A percentile compares a stretch with the other conserved stretches of the same genome.
These are phyloP conservation scores for Heliconius melpomene DNA, from an alignment of 1,140 invertebrate species.

Conservation along the genomic window DNA sequence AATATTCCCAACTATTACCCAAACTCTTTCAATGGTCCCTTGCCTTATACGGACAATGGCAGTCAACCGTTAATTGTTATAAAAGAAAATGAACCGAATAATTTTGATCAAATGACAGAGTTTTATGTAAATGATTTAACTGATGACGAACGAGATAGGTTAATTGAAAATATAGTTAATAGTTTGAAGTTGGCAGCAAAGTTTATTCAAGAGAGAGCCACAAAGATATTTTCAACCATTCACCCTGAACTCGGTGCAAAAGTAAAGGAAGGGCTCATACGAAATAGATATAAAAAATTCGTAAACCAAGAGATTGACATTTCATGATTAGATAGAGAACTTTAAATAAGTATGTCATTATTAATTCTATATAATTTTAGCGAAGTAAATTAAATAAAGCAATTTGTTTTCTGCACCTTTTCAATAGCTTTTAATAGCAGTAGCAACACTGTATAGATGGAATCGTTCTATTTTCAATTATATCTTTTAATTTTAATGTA, in stretches of 20 bases:
- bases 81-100: constrained; percentile 3
- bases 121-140: neutral
- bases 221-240: neutral
- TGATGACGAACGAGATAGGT: neutral
- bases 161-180: constrained; percentile 8
- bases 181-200: constrained; percentile 8
- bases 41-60: neutral
- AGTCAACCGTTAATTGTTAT: neutral
- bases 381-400: too few relatives aligned
- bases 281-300: neutral
- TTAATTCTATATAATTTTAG: too few relatives aligned
- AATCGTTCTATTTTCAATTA: too few relatives aligned
- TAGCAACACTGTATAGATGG: too few relatives aligned
- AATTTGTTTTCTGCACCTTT: too few relatives aligned
- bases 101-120: constrained; percentile 11
- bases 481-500: too few relatives aligned
- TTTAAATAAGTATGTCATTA: too few relatives aligned
- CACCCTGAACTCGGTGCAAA: neutral
- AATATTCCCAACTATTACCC: constrained; percentile 4
- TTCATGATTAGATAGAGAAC: too few relatives aligned
- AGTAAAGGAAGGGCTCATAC: neutral
- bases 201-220: neutral
- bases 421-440: too few relatives aligned
- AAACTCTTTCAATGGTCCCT: neutral
- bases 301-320: neutral